Conservation (phyloP, 2,888 invertebrate genomes). For the Drosophila yooni region DNA sequence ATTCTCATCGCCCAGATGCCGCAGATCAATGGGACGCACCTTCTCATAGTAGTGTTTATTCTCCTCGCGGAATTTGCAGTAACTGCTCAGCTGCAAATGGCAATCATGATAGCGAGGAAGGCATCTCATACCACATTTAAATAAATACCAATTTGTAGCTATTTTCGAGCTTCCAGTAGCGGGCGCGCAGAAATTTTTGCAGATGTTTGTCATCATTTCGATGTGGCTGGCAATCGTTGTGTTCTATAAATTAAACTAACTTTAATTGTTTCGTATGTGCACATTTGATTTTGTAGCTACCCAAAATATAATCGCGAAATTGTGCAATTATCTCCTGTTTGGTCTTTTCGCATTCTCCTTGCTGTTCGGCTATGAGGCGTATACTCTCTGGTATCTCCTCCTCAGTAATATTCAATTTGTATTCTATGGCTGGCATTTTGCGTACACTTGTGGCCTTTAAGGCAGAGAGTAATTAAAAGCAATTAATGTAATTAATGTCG, state of each 20-base stretch:
- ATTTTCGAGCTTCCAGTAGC: constrained; percentile 89
- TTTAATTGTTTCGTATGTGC: background rate
- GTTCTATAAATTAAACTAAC: constrained; percentile 86
- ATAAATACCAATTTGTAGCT: constrained; percentile 90
- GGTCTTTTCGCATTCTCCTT: constrained; percentile 90
- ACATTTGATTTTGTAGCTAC: constrained; percentile 84
- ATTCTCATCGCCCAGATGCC: constrained; percentile 88
- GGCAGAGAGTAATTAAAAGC: no score
- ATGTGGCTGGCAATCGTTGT: constrained; percentile 90
- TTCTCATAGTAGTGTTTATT: constrained; percentile 89
- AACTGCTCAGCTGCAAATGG: constrained; percentile 87
- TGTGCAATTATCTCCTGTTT: constrained; percentile 89
- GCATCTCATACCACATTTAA: background rate
- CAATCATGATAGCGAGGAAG: background rate
- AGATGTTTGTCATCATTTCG: constrained; percentile 91
- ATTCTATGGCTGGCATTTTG: constrained; percentile 78
- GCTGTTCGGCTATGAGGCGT: constrained; percentile 88
- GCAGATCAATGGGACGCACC: constrained; percentile 88
- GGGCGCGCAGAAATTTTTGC: constrained; percentile 90
- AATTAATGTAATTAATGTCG: background rate
- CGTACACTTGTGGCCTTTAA: constrained; percentile 17
- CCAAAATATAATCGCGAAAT: constrained; percentile 90
- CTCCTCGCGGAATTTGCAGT: constrained; percentile 90
- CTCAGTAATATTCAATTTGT: constrained; percentile 87
- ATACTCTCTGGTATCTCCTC: constrained; percentile 89